Percentiles rank a stretch among this genome's conserved stretches.
Evolutionary conservation across 2,113 vertebrate species (phyloP).

Genomic region (Cheilinus undulatus): DNA sequence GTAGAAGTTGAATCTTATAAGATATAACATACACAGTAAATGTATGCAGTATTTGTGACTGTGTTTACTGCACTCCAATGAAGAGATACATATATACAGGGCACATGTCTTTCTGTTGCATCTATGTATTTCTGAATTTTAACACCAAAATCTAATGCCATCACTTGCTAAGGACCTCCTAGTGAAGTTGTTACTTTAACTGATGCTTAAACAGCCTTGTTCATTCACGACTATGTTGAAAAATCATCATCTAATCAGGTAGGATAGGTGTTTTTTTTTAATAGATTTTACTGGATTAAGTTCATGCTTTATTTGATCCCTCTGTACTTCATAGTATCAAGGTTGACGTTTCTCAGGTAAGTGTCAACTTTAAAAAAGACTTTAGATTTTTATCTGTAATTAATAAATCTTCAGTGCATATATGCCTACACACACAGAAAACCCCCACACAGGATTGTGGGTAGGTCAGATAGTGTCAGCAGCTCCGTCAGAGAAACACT

Average conservation of each 20-base stretch:
- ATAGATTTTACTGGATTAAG: too few species aligned
- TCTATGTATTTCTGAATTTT: background rate
- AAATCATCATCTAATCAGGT: background rate
- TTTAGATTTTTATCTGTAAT: constrained; percentile 27
- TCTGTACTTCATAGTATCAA: background rate
- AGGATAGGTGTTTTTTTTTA: background rate
- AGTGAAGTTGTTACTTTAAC: background rate
- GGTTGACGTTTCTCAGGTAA: background rate
- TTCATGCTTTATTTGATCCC: background rate
- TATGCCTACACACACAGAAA: constrained; percentile 41
- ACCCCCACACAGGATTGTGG: constrained; percentile 45
- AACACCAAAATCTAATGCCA: too few species aligned
- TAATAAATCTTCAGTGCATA: constrained; percentile 13
- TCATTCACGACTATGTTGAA: too few species aligned
- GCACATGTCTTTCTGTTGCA: too few species aligned
- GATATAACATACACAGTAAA: too few species aligned
- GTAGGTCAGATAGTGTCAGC: constrained; percentile 40
- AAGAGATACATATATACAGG: too few species aligned
- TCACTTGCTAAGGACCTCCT: too few species aligned
- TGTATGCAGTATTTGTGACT: too few species aligned
- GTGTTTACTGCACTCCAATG: too few species aligned
- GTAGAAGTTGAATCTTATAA: too few species aligned
- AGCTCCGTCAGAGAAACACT: constrained; percentile 35
- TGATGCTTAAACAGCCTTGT: background rate
- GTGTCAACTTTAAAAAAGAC: constrained; percentile 1